Evolutionary conservation across 1,140 invertebrate species (phyloP).

Genomic region (Uloborus diversus): DNA sequence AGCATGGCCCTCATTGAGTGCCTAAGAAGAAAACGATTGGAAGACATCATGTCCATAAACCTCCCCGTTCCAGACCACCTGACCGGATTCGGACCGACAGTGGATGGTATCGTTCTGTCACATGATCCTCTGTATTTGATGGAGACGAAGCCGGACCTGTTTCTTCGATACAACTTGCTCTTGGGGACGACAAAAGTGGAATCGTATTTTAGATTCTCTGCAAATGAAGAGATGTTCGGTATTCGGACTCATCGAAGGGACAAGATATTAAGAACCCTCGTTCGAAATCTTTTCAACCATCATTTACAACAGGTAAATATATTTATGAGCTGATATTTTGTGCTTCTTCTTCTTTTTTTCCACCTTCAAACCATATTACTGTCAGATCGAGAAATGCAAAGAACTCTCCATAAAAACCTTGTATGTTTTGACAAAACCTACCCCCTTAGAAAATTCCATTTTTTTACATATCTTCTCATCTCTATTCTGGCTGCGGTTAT

Average conservation of each 20-base stretch:
- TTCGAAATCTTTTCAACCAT: slow-evolving; percentile 71
- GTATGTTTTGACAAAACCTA: no score
- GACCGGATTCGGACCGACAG: slow-evolving; percentile 88
- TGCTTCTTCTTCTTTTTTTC: no score
- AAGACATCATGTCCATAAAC: slow-evolving; percentile 69
- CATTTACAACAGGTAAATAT: slow-evolving; percentile 77
- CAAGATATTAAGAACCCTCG: slow-evolving; percentile 89
- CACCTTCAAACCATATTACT: no score
- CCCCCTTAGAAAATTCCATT: no score
- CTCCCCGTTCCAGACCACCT: slow-evolving; percentile 82
- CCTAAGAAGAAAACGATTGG: slow-evolving; percentile 76
- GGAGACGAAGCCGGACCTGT: slow-evolving; percentile 51
- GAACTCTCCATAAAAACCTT: no score
- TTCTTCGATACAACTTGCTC: slow-evolving; percentile 85
- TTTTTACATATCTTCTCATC: no score
- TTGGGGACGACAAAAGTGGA: slow-evolving; percentile 91
- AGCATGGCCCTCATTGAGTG: slow-evolving; percentile 80
- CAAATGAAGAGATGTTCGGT: slow-evolving; percentile 89
- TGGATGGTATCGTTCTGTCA: slow-evolving; percentile 75
- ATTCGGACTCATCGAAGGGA: slow-evolving; percentile 89
- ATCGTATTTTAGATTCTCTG: slow-evolving; percentile 83
- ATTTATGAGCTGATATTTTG: no score
- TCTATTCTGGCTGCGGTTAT: no score
- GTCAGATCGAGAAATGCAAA: no score
- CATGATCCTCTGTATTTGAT: slow-evolving; percentile 62